phyloP scores from a whole-genome alignment of 2,888 invertebrate genomes.

The Trichopoda pennipes region DNA sequence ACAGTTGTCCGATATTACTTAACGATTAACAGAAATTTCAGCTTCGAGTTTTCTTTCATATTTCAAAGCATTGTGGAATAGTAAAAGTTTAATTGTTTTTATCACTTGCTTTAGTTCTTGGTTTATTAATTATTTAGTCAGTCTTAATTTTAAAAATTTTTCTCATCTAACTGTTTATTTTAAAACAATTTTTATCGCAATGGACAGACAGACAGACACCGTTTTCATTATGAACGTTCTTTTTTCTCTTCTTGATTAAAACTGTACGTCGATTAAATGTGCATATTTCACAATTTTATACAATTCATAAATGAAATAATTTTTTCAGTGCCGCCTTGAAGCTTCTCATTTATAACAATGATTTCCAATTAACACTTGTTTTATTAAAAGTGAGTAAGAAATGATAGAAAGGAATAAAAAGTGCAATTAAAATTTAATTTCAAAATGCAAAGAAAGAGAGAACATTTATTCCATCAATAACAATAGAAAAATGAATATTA shows the following conservation, averaged over 20 bases:
- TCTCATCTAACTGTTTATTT: no score
- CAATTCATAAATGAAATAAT: slow-evolving; percentile 25
- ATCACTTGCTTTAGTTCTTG: no score
- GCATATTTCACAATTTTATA: neutral
- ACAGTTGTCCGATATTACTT: no score
- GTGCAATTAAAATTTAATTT: slow-evolving; percentile 63
- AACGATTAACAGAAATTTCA: no score
- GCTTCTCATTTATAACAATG: slow-evolving; percentile 51
- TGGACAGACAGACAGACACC: no score
- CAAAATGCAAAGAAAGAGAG: slow-evolving; percentile 23
- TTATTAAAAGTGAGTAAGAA: slow-evolving; percentile 29
- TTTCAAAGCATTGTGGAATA: no score
- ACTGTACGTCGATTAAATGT: neutral
- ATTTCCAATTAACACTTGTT: slow-evolving; percentile 64
- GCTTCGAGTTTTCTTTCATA: no score
- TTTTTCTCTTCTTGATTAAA: neutral
- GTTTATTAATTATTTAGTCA: no score
- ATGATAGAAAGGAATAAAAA: slow-evolving; percentile 9
- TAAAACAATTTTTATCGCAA: no score
- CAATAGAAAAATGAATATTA: slow-evolving; percentile 18
- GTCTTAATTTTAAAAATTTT: no score
- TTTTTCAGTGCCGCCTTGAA: slow-evolving; percentile 33
- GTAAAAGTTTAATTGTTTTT: no score
- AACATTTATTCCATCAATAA: slow-evolving; percentile 3
- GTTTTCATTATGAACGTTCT: no score